These are phyloP conservation scores for Ormia ochracea DNA, from an alignment of 2,888 invertebrate genomes.

Conservation along the genomic window DNA sequence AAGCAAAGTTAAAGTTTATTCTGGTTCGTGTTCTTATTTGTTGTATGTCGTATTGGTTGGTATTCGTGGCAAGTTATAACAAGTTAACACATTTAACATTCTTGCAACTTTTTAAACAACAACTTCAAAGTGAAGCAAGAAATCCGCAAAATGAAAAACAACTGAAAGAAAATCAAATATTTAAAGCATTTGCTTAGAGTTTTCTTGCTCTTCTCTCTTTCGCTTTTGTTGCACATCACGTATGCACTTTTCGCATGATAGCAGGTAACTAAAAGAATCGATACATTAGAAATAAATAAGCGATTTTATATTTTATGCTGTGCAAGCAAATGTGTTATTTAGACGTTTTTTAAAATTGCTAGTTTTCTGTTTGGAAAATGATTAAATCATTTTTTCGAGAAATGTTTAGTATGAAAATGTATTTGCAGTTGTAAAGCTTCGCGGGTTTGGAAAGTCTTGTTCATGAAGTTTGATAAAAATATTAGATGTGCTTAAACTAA, in stretches of 20 bases:
- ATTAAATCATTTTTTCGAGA: too few relatives aligned
- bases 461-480: too few relatives aligned
- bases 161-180: slow-evolving; percentile 39
- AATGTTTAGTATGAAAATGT: too few relatives aligned
- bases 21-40: neutral
- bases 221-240: neutral
- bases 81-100: slow-evolving; percentile 57
- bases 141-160: slow-evolving; percentile 5
- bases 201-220: neutral
- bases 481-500: too few relatives aligned
- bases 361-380: too few relatives aligned
- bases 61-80: slow-evolving; percentile 32
- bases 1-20: slow-evolving; percentile 22
- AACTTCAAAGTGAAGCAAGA: neutral
- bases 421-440: too few relatives aligned
- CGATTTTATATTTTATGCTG: too few relatives aligned
- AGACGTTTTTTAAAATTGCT: neutral
- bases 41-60: neutral
- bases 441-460: too few relatives aligned
- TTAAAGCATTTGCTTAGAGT: slow-evolving; percentile 44
- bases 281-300: neutral
- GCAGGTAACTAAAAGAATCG: slow-evolving; percentile 10
- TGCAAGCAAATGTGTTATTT: neutral
- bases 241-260: neutral
- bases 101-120: slow-evolving; percentile 19